A percentile compares a stretch with the other conserved stretches of the same genome.
Conservation (phyloP, 1,140 invertebrate genomes). For the Rhizoglyphus robini region DNA sequence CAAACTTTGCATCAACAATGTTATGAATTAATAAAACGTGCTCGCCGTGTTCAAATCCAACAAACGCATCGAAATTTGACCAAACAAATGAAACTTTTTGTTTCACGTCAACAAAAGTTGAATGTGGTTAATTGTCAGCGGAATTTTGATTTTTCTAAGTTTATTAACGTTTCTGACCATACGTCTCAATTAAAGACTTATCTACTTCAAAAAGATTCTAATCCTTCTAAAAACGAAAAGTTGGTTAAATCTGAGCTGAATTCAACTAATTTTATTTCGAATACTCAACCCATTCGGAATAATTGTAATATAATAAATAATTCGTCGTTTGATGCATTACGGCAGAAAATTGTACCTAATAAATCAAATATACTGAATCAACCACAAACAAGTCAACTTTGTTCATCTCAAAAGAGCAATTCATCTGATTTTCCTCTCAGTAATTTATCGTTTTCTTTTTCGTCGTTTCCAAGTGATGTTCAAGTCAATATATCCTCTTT, state of each 20-base stretch:
- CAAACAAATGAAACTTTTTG: constrained; percentile 53
- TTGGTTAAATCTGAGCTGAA: not conserved
- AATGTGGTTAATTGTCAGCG: constrained; percentile 21
- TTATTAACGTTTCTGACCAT: not conserved
- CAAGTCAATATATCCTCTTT: not conserved
- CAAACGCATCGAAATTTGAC: constrained; percentile 55
- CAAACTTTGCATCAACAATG: not conserved
- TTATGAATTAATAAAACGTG: constrained; percentile 45
- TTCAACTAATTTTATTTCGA: not conserved
- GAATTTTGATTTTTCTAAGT: not conserved
- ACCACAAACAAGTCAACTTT: not conserved
- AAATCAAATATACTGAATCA: not conserved
- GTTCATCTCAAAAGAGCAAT: not conserved
- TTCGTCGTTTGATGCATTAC: not conserved
- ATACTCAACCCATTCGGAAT: not conserved
- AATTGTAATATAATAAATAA: not conserved
- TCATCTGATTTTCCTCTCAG: not conserved
- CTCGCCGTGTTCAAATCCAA: constrained; percentile 56
- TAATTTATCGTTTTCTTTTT: not conserved
- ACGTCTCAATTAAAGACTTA: not conserved
- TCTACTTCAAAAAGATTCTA: not conserved
- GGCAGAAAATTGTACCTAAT: not conserved
- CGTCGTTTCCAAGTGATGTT: not conserved
- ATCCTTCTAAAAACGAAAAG: not conserved
- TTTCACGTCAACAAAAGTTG: constrained; percentile 50